Percentiles rank a stretch among this genome's conserved stretches.
Conservation (phyloP, 2,888 invertebrate genomes). For the Gastracanthus pulcherrimus region DNA sequence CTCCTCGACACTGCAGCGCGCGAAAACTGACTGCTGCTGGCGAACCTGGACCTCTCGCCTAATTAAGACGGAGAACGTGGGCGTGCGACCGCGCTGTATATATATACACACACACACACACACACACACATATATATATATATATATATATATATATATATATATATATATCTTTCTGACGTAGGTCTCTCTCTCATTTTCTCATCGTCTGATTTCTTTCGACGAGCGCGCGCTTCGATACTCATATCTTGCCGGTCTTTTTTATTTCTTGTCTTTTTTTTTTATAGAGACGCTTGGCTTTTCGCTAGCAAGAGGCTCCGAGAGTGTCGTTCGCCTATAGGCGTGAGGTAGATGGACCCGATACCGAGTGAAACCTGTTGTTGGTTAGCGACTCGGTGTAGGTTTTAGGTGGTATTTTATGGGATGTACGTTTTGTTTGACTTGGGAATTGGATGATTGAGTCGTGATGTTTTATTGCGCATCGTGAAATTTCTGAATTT, state of each 20-base stretch:
- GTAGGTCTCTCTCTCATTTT: background rate
- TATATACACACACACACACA: no score
- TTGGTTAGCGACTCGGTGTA: background rate
- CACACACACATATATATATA: no score
- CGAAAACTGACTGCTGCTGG: background rate
- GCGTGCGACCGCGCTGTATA: slow-evolving; percentile 27
- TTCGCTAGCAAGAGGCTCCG: no score
- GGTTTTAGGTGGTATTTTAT: background rate
- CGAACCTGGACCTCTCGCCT: slow-evolving; percentile 38
- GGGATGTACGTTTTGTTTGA: background rate
- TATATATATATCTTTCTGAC: no score
- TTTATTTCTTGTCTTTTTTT: background rate
- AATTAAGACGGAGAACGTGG: slow-evolving; percentile 46
- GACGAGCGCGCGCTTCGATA: background rate
- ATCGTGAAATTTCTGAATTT: background rate
- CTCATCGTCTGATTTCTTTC: slow-evolving; percentile 19
- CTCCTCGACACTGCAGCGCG: no score
- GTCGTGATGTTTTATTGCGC: background rate
- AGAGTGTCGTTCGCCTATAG: slow-evolving; percentile 30
- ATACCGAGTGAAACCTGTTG: slow-evolving; percentile 8
- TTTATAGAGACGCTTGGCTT: background rate
- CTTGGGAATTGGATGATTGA: background rate
- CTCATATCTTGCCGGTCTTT: background rate
- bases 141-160: no score
- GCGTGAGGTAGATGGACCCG: slow-evolving; percentile 22